Conservation (phyloP, 1,140 invertebrate species). For the Stegodyphus dumicola region DNA sequence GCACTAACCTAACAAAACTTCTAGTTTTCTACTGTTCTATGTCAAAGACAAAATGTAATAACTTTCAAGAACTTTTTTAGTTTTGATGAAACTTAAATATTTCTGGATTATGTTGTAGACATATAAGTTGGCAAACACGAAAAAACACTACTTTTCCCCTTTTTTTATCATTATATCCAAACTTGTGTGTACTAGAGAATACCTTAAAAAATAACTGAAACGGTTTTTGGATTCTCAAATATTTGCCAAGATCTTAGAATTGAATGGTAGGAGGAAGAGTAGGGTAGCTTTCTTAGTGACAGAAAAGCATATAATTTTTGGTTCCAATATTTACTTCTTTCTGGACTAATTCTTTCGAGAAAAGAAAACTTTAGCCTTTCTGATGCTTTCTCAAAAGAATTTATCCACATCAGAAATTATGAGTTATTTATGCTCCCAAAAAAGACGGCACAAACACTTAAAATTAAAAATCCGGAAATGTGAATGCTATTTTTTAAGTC, state of each 20-base stretch:
- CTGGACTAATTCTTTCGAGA: constrained; percentile 33
- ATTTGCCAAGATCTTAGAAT: constrained; percentile 47
- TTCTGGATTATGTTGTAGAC: constrained; percentile 18
- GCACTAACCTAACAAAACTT: no score
- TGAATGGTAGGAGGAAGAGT: no score
- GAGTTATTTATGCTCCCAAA: no score
- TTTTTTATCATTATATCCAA: constrained; percentile 5
- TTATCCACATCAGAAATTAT: not conserved
- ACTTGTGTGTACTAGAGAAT: not conserved
- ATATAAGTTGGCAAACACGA: constrained; percentile 15
- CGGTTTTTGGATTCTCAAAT: constrained; percentile 50
- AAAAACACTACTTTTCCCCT: constrained; percentile 2
- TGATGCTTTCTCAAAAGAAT: constrained; percentile 12
- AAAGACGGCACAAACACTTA: no score
- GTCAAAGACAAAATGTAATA: no score
- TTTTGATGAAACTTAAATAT: no score
- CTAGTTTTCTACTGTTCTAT: no score
- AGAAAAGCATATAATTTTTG: constrained; percentile 18
- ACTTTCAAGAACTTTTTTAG: no score
- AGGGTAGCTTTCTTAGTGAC: constrained; percentile 17
- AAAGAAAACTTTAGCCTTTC: constrained; percentile 31
- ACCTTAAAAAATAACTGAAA: constrained; percentile 11
- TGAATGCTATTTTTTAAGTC: no score
- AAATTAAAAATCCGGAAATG: no score
- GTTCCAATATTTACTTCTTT: constrained; percentile 36